Evolutionary conservation across 1,140 invertebrate species (phyloP).

Genomic region (honey bee (Apis mellifera)): Amel_HAv3.1 CM009939.2:5969501-5970000

Average conservation of each 20-base stretch:
- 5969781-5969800: too few species aligned
- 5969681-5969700: not conserved
- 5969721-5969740: not conserved
- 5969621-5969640: constrained; percentile 56
- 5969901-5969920: not conserved
- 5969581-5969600: constrained; percentile 41
- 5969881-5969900: not conserved
- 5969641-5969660: not conserved
- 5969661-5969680: not conserved
- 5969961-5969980: not conserved
- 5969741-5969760: too few species aligned
- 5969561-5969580: constrained; percentile 56
- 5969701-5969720: not conserved
- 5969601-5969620: constrained; percentile 58
- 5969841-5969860: too few species aligned
- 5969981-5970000: constrained; percentile 1
- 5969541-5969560: constrained; percentile 23
- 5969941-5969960: not conserved
- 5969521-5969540: constrained; percentile 5
- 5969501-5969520: constrained; percentile 10
- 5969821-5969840: too few species aligned
- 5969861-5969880: too few species aligned
- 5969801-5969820: too few species aligned
- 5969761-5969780: too few species aligned
- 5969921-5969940: not conserved